Conservation (phyloP, 2,888 invertebrate species). For the Hyposoter dolosus region DNA sequence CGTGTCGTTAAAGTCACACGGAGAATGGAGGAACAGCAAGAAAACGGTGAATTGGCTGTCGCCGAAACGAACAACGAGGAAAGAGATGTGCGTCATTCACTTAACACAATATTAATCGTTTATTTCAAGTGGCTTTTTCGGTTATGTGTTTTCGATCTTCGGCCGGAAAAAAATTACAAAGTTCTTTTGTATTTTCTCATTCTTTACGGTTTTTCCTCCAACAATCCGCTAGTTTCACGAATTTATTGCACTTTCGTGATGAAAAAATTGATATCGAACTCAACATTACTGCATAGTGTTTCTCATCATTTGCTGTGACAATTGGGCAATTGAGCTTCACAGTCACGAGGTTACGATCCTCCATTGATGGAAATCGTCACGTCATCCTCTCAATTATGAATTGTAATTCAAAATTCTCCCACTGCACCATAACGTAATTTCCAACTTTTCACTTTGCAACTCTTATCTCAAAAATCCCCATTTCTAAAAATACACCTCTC, state of each 20-base stretch:
- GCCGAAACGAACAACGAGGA: slow-evolving; percentile 74
- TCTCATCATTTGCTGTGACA: neutral
- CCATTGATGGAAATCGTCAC: slow-evolving; percentile 26
- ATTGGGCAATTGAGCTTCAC: slow-evolving; percentile 17
- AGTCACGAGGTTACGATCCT: slow-evolving; percentile 59
- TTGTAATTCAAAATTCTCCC: slow-evolving; percentile 26
- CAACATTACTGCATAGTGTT: slow-evolving; percentile 11
- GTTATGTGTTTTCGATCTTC: slow-evolving; percentile 9
- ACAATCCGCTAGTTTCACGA: neutral
- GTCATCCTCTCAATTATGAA: slow-evolving; percentile 36
- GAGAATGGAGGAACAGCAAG: slow-evolving; percentile 75
- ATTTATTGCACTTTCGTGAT: neutral
- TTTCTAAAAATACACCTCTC: slow-evolving; percentile 4
- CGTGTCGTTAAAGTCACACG: slow-evolving; percentile 56
- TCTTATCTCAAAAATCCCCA: neutral
- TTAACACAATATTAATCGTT: slow-evolving; percentile 13
- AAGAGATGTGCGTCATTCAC: slow-evolving; percentile 75
- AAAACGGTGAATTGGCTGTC: slow-evolving; percentile 76
- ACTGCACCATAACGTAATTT: neutral
- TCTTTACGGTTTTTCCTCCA: neutral
- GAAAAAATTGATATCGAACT: neutral
- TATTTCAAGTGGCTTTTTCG: slow-evolving; percentile 14
- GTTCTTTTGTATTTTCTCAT: slow-evolving; percentile 4
- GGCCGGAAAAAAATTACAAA: neutral
- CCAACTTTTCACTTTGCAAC: neutral